These are phyloP conservation scores for Microcaecilia unicolor DNA, from an alignment of 2,797 vertebrate genomes.

Conservation along the genomic window DNA sequence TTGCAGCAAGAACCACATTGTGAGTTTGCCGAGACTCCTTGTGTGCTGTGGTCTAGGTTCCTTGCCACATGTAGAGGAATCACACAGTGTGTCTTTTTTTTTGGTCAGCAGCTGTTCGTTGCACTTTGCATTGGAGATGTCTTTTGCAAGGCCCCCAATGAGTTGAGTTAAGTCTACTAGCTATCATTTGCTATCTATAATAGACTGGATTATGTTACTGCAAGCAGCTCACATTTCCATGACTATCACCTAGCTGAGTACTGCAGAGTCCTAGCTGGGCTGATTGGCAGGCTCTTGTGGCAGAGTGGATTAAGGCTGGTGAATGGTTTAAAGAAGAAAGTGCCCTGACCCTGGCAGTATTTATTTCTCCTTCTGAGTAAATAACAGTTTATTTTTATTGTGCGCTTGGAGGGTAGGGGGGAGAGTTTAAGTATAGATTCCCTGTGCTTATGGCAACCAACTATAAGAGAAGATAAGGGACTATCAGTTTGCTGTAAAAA, in stretches of 20 bases:
- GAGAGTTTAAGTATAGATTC: neutral
- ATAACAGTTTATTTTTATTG: neutral
- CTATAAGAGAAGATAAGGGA: accelerated
- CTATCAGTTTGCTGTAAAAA: neutral
- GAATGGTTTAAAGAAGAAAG: neutral
- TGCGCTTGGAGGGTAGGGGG: neutral
- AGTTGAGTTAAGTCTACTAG: neutral
- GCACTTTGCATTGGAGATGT: neutral
- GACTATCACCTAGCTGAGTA: neutral
- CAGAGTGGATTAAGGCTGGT: neutral
- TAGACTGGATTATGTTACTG: neutral
- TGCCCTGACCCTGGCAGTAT: neutral
- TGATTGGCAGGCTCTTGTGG: neutral
- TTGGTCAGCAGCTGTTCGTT: neutral
- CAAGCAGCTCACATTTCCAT: neutral
- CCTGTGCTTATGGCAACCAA: neutral
- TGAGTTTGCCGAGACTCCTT: too few relatives aligned
- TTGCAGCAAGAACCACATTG: too few relatives aligned
- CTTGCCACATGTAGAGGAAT: neutral
- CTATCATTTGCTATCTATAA: neutral
- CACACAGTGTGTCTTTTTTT: too few relatives aligned
- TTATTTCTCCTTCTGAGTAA: neutral
- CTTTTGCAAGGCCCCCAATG: neutral
- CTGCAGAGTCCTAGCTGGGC: neutral
- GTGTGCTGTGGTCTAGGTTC: too few relatives aligned